Conservation (phyloP, 2,888 invertebrate species). For the Zele albiditarsus region DNA sequence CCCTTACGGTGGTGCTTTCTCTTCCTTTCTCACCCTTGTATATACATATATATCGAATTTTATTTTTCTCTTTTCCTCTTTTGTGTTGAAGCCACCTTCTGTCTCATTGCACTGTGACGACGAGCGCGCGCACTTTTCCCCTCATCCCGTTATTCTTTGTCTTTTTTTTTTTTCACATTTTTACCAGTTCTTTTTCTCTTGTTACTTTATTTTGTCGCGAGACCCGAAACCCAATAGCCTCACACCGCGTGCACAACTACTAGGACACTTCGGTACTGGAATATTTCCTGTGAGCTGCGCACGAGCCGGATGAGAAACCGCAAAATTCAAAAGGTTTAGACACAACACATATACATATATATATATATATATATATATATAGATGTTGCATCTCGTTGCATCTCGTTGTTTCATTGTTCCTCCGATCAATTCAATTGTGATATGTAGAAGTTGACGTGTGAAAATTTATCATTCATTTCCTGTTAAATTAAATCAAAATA, state of each 20-base stretch:
- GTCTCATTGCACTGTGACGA: slow-evolving; percentile 24
- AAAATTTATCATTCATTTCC: too few species aligned
- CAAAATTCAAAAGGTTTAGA: slow-evolving; percentile 60
- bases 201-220: slow-evolving; percentile 47
- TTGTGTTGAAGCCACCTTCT: slow-evolving; percentile 40
- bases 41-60: neutral
- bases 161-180: slow-evolving; percentile 20
- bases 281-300: slow-evolving; percentile 68
- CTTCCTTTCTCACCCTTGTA: slow-evolving; percentile 40
- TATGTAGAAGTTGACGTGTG: too few species aligned
- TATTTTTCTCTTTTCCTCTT: slow-evolving; percentile 40
- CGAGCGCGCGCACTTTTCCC: slow-evolving; percentile 28
- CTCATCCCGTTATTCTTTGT: slow-evolving; percentile 38
- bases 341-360: neutral
- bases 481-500: too few species aligned
- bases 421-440: too few species aligned
- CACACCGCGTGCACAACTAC: slow-evolving; percentile 54
- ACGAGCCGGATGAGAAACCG: slow-evolving; percentile 70
- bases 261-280: slow-evolving; percentile 67
- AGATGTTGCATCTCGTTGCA: too few species aligned
- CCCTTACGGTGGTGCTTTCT: slow-evolving; percentile 57
- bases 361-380: neutral
- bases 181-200: slow-evolving; percentile 39
- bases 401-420: neutral
- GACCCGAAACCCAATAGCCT: slow-evolving; percentile 70